Conservation (phyloP, 1,140 invertebrate species). For the Archivesica marissinica region DNA sequence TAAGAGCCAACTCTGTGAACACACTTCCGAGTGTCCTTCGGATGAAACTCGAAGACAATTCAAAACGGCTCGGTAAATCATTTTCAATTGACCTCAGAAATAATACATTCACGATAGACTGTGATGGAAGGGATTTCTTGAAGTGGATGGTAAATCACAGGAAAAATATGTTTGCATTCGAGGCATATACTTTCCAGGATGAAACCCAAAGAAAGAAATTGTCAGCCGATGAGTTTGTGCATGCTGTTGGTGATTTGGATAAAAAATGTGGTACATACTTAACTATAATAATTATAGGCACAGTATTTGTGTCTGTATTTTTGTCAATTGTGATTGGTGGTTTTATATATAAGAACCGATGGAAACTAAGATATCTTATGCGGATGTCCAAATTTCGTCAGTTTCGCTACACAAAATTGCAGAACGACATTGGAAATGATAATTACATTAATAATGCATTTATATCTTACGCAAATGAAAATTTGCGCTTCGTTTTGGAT, state of each 20-base stretch:
- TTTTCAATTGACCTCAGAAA: conserved; percentile 33
- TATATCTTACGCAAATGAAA: conserved; percentile 68
- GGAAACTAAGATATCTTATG: conserved; percentile 47
- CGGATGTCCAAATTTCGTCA: conserved; percentile 31
- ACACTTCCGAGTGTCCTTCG: background rate
- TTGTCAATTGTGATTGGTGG: conserved; percentile 17
- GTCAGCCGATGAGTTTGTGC: background rate
- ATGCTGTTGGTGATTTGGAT: background rate
- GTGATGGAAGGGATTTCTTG: conserved; percentile 24
- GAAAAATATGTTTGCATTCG: background rate
- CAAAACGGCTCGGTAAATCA: background rate
- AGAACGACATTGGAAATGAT: background rate
- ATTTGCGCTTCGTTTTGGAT: conserved; percentile 58
- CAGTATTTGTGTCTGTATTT: background rate
- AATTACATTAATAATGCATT: conserved; percentile 69
- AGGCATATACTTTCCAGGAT: background rate
- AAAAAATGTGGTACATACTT: conserved; percentile 1
- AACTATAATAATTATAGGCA: background rate
- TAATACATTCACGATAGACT: conserved; percentile 35
- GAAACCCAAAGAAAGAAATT: background rate
- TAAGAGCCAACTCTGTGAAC: background rate
- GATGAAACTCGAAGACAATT: background rate
- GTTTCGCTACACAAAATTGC: conserved; percentile 13
- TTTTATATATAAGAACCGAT: conserved; percentile 41
- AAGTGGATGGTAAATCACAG: conserved; percentile 24